Conservation (phyloP, 2,797 vertebrate genomes). For the Rhabdophis nuchalis region DNA sequence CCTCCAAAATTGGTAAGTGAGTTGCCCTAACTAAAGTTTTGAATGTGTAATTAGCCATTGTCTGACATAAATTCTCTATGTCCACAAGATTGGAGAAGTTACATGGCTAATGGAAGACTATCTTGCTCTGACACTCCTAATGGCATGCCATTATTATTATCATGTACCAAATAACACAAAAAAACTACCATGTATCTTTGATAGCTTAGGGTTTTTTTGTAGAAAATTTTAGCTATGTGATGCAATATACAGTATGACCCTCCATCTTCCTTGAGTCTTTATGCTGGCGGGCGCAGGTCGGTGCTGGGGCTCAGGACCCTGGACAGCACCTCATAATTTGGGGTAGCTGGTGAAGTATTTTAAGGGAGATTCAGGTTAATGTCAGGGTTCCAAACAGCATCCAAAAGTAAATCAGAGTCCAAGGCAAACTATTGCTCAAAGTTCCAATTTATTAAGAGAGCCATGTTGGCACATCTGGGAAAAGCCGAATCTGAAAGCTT, state of each 20-base stretch:
- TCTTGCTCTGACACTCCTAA: not conserved
- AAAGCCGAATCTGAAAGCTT: no score
- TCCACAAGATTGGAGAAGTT: not conserved
- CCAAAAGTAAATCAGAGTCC: no score
- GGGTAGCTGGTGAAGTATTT: no score
- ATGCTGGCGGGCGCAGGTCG: no score
- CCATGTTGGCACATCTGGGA: no score
- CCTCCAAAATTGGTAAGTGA: not conserved
- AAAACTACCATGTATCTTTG: not conserved
- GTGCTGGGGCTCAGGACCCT: no score
- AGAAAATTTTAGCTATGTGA: not conserved
- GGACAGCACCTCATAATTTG: no score
- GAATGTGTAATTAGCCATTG: not conserved
- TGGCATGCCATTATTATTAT: not conserved
- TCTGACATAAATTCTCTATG: not conserved
- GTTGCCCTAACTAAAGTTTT: not conserved
- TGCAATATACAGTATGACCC: not conserved
- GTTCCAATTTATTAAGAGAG: no score
- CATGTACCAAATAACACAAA: not conserved
- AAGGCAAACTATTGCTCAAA: no score
- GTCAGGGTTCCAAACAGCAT: no score
- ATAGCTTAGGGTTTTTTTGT: not conserved
- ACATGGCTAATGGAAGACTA: not conserved
- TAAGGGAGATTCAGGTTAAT: no score
- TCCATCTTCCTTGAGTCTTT: no score